Evolutionary conservation across 92 coral and sea anemone species (phyloP).

Genomic region (Bergia puertoricense): DNA sequence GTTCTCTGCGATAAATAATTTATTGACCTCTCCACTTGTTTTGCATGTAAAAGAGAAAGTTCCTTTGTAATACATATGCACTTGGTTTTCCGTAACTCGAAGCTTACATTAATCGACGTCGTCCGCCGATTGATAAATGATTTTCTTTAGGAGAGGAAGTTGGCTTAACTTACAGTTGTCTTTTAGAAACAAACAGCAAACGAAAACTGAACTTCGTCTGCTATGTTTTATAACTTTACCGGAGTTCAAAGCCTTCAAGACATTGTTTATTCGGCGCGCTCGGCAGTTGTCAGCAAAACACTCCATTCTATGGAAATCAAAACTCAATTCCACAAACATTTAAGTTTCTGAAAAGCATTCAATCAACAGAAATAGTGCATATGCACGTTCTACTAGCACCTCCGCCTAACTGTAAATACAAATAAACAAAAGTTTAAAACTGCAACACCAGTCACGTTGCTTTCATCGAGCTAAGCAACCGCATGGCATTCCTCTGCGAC

Average conservation of each 20-base stretch:
- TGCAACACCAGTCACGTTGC: slow-evolving; percentile 35
- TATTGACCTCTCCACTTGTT: slow-evolving; percentile 52
- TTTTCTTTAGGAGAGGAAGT: not conserved
- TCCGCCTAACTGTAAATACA: slow-evolving; percentile 7
- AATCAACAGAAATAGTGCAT: not conserved
- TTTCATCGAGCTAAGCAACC: slow-evolving; percentile 43
- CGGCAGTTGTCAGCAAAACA: slow-evolving; percentile 65
- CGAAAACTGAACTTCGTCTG: slow-evolving; percentile 14
- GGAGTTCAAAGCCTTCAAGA: slow-evolving; percentile 45
- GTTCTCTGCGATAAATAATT: slow-evolving; percentile 57
- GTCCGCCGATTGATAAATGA: slow-evolving; percentile 6
- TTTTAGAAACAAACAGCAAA: not conserved
- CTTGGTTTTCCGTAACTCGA: slow-evolving; percentile 31
- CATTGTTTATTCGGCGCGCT: slow-evolving; percentile 69
- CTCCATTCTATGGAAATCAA: slow-evolving; percentile 68
- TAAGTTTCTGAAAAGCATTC: slow-evolving; percentile 18
- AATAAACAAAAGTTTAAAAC: slow-evolving; percentile 30
- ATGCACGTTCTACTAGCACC: not conserved
- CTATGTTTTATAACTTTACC: slow-evolving; percentile 38
- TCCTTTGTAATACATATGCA: slow-evolving; percentile 28
- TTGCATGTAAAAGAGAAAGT: slow-evolving; percentile 68
- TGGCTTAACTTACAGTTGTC: not conserved
- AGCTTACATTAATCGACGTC: not conserved
- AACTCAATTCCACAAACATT: slow-evolving; percentile 39
- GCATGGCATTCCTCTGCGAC: slow-evolving; percentile 37